Evolutionary conservation across 2,113 vertebrate species (phyloP).

Genomic region (Neotragus pygmaeus): DNA sequence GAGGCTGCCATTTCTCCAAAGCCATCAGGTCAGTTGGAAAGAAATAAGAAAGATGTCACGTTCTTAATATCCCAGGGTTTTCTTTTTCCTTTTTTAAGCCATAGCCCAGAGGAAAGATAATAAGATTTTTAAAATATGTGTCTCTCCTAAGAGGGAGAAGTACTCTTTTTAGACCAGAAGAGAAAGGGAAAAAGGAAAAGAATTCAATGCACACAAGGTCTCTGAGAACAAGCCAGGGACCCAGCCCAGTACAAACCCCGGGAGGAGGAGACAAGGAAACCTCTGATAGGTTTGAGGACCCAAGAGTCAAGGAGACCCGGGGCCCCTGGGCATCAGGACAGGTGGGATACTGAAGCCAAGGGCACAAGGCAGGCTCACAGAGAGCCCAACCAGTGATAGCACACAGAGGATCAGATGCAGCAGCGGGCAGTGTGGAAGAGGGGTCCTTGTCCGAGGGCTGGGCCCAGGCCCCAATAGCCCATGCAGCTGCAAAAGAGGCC

Average conservation of each 20-base stretch:
- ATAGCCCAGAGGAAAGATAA: background rate
- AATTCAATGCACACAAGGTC: background rate
- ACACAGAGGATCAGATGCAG: background rate
- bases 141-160: background rate
- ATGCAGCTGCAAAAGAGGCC: background rate
- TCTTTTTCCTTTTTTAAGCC: background rate
- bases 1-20: background rate
- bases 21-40: background rate
- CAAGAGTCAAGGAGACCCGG: background rate
- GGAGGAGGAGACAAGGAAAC: background rate
- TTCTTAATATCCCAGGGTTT: background rate
- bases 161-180: background rate
- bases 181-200: background rate
- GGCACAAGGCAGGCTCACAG: background rate
- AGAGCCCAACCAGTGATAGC: background rate
- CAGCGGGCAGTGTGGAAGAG: no score
- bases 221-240: background rate
- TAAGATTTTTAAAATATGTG: background rate
- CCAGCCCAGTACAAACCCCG: background rate
- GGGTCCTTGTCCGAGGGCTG: fast-evolving
- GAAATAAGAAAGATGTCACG: background rate
- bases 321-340: no score
- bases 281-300: no score
- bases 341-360: background rate
- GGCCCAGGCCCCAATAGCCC: background rate